These are phyloP conservation scores for Drosophila yakuba DNA, from an alignment of 1,140 invertebrate genomes.

Conservation along the genomic window DNA sequence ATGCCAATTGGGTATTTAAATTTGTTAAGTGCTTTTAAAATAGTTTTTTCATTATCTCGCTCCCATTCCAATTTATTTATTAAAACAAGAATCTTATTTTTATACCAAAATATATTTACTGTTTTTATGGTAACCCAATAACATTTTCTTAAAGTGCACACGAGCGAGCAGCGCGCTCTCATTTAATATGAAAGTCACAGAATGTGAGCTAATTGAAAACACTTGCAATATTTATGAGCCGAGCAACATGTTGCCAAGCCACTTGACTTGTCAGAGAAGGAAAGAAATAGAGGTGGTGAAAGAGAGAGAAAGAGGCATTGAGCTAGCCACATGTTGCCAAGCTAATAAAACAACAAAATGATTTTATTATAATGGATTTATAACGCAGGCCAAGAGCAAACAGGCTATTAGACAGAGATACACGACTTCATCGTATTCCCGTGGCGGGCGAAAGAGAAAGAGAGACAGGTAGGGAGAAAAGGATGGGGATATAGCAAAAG, in stretches of 20 bases:
- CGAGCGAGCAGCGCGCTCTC: slow-evolving; percentile 59
- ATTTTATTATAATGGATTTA: slow-evolving; percentile 85
- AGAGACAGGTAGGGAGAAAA: slow-evolving; percentile 6
- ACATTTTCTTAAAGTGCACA: slow-evolving; percentile 6
- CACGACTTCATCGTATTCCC: background rate
- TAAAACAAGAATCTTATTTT: background rate
- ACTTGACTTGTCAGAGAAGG: slow-evolving; percentile 62
- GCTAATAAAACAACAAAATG: slow-evolving; percentile 83
- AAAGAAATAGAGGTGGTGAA: background rate
- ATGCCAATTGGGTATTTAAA: no score
- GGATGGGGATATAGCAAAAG: background rate
- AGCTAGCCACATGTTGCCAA: slow-evolving; percentile 77
- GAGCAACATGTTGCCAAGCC: slow-evolving; percentile 76
- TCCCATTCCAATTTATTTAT: no score
- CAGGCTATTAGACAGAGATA: slow-evolving; percentile 47
- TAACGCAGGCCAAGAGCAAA: slow-evolving; percentile 79
- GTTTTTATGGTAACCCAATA: background rate
- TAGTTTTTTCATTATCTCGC: no score
- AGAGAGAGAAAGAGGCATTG: background rate
- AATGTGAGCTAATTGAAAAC: slow-evolving; percentile 84
- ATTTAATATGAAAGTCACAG: slow-evolving; percentile 83
- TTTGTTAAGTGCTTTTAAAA: no score
- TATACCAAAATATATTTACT: background rate
- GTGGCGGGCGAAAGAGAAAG: slow-evolving; percentile 1
- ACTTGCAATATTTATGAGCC: slow-evolving; percentile 83